phyloP scores from a whole-genome alignment of 2,888 invertebrate species.

The Perizoma affinitatum region DNA sequence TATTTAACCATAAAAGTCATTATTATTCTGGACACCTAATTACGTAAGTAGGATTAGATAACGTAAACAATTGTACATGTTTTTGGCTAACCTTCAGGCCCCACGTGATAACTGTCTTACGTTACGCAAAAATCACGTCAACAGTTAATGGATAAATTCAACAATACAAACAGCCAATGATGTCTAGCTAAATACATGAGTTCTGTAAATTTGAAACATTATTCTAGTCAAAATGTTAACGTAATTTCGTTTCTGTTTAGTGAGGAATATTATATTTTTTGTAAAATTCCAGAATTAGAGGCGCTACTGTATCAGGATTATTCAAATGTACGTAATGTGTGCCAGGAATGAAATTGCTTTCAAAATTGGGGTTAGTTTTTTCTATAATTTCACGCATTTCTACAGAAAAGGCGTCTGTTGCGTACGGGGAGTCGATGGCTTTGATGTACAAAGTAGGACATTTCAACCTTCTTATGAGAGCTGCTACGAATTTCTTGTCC shows the following conservation, averaged over 20 bases:
- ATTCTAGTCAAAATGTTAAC: too few species aligned
- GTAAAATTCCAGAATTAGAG: conserved; percentile 84
- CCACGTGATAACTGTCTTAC: too few species aligned
- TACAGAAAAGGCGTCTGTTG: conserved; percentile 81
- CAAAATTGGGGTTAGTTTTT: conserved; percentile 80
- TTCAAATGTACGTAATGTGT: conserved; percentile 91
- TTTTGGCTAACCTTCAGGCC: too few species aligned
- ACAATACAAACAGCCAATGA: too few species aligned
- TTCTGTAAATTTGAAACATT: too few species aligned
- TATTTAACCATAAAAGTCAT: too few species aligned
- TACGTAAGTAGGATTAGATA: too few species aligned
- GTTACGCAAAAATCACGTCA: too few species aligned
- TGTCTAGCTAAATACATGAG: too few species aligned
- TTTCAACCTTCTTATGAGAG: conserved; percentile 81
- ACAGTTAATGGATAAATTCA: too few species aligned
- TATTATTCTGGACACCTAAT: too few species aligned
- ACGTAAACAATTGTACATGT: too few species aligned
- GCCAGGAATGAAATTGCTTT: conserved; percentile 86
- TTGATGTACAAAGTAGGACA: conserved; percentile 87
- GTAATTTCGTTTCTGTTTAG: conserved; percentile 18
- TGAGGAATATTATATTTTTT: conserved; percentile 59
- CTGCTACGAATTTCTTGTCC: conserved; percentile 80
- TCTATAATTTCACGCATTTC: conserved; percentile 82
- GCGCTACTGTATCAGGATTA: conserved; percentile 84
- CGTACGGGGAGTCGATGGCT: conserved; percentile 82